Evolutionary conservation across 2,797 vertebrate genomes (phyloP).

Genomic region (Nyctalus aviator): DNA sequence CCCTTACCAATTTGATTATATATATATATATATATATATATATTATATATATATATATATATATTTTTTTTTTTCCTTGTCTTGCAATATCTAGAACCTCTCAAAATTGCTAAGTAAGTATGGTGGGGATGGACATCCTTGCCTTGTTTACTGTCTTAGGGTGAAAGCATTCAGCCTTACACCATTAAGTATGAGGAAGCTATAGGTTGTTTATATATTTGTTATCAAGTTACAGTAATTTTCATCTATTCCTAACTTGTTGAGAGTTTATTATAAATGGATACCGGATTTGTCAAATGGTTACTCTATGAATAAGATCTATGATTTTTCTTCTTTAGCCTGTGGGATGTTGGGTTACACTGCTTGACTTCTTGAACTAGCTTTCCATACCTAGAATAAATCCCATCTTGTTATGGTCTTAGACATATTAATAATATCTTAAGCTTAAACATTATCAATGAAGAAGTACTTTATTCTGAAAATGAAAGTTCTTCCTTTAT

Average conservation of each 20-base stretch:
- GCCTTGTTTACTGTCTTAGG: not conserved
- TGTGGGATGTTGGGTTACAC: not conserved
- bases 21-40: not conserved
- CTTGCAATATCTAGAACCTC: not conserved
- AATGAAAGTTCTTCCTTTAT: not conserved
- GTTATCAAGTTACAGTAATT: not conserved
- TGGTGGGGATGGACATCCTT: not conserved
- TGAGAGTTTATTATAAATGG: constrained; percentile 25
- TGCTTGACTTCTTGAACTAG: not conserved
- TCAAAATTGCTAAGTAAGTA: not conserved
- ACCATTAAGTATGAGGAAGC: not conserved
- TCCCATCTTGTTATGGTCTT: not conserved
- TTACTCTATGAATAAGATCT: not conserved
- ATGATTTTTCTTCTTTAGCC: not conserved
- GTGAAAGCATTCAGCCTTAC: not conserved
- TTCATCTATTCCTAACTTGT: not conserved
- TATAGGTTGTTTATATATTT: not conserved
- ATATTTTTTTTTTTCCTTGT: not conserved
- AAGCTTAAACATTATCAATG: constrained; percentile 19
- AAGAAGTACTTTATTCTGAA: constrained; percentile 24
- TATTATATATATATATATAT: not conserved
- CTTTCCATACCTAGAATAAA: not conserved
- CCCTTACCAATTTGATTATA: not conserved
- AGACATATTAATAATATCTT: not conserved
- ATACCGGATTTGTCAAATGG: constrained; percentile 9